Base-by-base conservation (phyloP, 2,113 vertebrate species). In the Larimichthys polyactis region DNA sequence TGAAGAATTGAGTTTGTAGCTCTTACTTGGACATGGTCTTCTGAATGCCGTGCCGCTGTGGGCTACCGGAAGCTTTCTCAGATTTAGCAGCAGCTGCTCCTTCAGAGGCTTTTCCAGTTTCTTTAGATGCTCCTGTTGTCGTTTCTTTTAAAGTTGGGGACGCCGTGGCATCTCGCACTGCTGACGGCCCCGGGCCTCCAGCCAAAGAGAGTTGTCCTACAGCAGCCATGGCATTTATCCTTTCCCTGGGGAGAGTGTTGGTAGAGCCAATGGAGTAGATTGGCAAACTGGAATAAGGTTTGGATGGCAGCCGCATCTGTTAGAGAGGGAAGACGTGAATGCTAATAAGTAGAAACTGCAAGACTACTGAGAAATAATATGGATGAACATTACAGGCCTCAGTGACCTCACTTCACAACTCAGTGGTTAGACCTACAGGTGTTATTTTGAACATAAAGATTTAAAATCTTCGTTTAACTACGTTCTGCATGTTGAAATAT, bases 261-360 rank as follows among this genome's bases (percentile, higher is more conserved):
- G 97, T 97, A 10, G 98, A 97, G 85, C 98, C 98, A 87, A 99
- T 90, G 10, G 98, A 98, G 93, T 98, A 99, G 89, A 99, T 99
- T 44, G 98, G 98, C 62, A 99, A 94, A 55, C 95, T 97, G 64
- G 96, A 96, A 55, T 99, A 99, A 73, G 98, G 98, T 94, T 99
- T 99, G 44, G 98, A 98, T 7, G 98, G 98, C 90, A 99, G 93
- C 71, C 97, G 95, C 97, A 99, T 99, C 98, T 99, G 87, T 90
- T 10, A 79, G 27, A 81, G 91, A 54, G 63, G 48, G 83, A 75
- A 72, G 32, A 20, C 54, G 62, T 9, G 15, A 67, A 52, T 44
- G 11, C 22, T 29, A 81, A 20, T 20, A 40, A 55, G 24, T 7
- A 64, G 43, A 64, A 10, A n/a, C 29, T 4, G 6, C 9, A 68